phyloP scores from a whole-genome alignment of 2,113 vertebrate genomes.

The Antennarius striatus region DNA sequence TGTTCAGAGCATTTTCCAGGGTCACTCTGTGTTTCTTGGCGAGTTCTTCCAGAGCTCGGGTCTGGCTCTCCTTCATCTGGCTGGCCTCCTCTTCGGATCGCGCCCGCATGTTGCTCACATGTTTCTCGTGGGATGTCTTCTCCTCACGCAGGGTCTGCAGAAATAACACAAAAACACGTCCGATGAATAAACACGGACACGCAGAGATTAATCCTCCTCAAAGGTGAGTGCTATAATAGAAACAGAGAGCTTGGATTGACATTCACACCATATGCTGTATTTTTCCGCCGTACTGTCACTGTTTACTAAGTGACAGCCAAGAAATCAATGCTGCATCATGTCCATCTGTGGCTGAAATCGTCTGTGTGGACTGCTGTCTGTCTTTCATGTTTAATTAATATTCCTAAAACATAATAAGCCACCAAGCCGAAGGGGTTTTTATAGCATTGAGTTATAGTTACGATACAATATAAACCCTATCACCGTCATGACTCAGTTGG shows the following conservation, averaged over 20 bases:
- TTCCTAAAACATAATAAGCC: neutral
- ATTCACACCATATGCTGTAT: conserved; percentile 32
- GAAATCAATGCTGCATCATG: conserved; percentile 1
- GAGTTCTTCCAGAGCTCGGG: conserved; percentile 90
- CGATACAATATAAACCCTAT: neutral
- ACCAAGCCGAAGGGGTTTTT: neutral
- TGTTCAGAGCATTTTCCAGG: conserved; percentile 86
- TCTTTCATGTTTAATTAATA: conserved; percentile 11
- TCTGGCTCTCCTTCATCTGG: conserved; percentile 89
- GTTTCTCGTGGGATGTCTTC: conserved; percentile 90
- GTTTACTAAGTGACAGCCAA: conserved; percentile 21
- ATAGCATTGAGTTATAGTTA: neutral
- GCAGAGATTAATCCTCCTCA: neutral
- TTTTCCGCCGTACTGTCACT: conserved; percentile 30
- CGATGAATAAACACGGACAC: neutral
- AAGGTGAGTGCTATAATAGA: neutral
- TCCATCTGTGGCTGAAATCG: conserved; percentile 3
- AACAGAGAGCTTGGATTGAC: conserved; percentile 1
- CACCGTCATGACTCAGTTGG: too few species aligned
- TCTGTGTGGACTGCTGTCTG: neutral
- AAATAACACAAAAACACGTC: neutral
- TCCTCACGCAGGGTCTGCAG: conserved; percentile 89
- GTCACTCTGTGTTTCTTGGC: conserved; percentile 88
- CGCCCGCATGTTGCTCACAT: conserved; percentile 83
- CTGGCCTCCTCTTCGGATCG: conserved; percentile 88